A percentile compares a stretch with the other conserved stretches of the same genome.
phyloP scores from a whole-genome alignment of 23 tunicate species.

The Clavelina lepadiformis region DNA sequence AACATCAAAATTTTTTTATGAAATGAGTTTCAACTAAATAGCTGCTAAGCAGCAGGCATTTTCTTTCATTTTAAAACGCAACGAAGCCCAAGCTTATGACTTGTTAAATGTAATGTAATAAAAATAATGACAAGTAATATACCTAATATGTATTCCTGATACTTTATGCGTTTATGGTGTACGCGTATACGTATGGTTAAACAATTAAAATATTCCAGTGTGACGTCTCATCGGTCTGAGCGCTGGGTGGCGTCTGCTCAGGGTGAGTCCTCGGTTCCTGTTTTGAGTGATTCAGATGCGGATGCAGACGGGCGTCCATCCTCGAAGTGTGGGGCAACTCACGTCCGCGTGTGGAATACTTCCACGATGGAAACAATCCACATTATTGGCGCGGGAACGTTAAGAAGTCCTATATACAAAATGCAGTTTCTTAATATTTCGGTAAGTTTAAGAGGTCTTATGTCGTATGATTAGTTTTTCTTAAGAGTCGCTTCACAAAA shows the following conservation, averaged over 20 bases:
- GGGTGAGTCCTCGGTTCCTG: not conserved
- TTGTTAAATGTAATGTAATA: not conserved
- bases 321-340: conserved; percentile 16
- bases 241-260: conserved; percentile 38
- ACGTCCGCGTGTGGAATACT: conserved; percentile 65
- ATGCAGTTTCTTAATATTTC: conserved; percentile 61
- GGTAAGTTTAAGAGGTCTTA: conserved; percentile 9
- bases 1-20: too few species aligned
- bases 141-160: too few species aligned
- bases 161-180: too few species aligned
- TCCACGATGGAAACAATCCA: conserved; percentile 48
- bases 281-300: not conserved
- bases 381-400: conserved; percentile 58
- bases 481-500: too few species aligned
- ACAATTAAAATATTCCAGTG: conserved; percentile 2
- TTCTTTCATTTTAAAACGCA: too few species aligned
- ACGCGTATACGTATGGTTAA: not conserved
- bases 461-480: too few species aligned
- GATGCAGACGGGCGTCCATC: not conserved
- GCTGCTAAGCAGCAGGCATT: too few species aligned
- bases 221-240: conserved; percentile 22
- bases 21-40: too few species aligned
- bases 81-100: not conserved
- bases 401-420: conserved; percentile 40
- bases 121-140: not conserved